These are phyloP conservation scores for Corythaixoides concolor DNA, from an alignment of 2,113 vertebrate species.

Conservation along the genomic window DNA sequence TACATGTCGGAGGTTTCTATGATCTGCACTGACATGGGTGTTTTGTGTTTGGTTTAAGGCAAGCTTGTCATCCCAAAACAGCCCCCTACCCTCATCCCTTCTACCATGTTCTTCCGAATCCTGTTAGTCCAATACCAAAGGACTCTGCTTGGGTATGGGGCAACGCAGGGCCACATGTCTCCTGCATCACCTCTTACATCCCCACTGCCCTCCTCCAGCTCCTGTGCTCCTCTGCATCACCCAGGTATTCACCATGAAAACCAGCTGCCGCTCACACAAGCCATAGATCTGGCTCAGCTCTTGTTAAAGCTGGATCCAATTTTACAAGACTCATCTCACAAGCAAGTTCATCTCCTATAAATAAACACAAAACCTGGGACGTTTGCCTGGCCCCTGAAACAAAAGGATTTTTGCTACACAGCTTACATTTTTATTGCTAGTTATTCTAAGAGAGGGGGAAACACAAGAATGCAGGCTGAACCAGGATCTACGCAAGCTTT, in stretches of 20 bases:
- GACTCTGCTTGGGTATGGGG: not conserved
- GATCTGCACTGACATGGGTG: not conserved
- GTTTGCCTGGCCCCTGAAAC: not conserved
- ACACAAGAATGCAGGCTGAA: not conserved
- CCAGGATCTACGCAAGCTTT: not conserved
- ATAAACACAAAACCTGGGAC: conserved; percentile 3
- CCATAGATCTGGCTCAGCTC: not conserved
- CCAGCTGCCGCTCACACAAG: not conserved
- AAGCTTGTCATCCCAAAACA: not conserved
- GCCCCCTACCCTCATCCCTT: not conserved
- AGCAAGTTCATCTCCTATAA: conserved; percentile 4
- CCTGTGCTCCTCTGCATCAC: not conserved
- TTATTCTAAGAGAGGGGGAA: not conserved
- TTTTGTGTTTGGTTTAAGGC: not conserved
- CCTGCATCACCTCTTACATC: not conserved
- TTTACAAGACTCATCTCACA: not conserved
- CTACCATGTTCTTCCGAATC: not conserved
- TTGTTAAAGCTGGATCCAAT: not conserved
- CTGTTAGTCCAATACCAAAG: not conserved
- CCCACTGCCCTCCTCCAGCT: fast-evolving
- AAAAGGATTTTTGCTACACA: not conserved
- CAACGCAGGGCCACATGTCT: not conserved
- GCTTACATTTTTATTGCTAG: conserved; percentile 5
- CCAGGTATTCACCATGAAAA: not conserved
- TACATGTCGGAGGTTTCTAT: not conserved